phyloP scores from a whole-genome alignment of 2,888 invertebrate genomes.

The Lithophane semibrunnea region DNA sequence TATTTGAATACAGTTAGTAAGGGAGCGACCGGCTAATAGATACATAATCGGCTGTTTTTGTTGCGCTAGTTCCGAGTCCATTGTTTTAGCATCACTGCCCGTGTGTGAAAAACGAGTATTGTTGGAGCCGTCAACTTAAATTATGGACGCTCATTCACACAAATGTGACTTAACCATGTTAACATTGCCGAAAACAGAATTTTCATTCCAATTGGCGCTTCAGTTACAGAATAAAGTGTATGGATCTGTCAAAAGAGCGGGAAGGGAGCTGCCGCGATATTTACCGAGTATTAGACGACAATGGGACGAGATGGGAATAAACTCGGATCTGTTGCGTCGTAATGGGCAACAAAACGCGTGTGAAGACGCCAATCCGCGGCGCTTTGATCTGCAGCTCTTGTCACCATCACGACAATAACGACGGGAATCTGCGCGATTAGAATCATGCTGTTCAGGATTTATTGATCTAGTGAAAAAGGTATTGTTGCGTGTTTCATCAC shows the following conservation, averaged over 20 bases:
- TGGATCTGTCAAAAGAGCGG: background rate
- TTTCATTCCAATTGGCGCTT: conserved; percentile 11
- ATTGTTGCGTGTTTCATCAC: background rate
- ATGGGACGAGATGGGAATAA: conserved; percentile 22
- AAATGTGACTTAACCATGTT: conserved; percentile 7
- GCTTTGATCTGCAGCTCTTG: conserved; percentile 36
- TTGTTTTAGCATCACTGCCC: conserved; percentile 25
- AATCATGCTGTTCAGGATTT: background rate
- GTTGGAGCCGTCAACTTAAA: conserved; percentile 27
- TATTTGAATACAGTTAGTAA: background rate
- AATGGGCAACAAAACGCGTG: conserved; percentile 46
- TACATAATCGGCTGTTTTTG: conserved; percentile 6
- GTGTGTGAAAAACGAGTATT: conserved; percentile 23
- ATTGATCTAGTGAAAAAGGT: background rate
- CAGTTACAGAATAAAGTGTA: conserved; percentile 8
- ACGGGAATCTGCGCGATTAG: background rate
- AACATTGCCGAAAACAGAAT: conserved; percentile 1
- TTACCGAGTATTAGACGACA: conserved; percentile 21
- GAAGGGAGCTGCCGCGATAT: background rate
- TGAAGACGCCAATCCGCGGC: background rate
- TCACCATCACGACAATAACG: background rate
- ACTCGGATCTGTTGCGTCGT: conserved; percentile 18
- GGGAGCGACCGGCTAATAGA: background rate
- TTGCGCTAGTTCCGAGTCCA: background rate
- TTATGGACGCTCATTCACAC: conserved; percentile 17